Conservation (phyloP, 2,113 vertebrate species). For the Empidonax alnorum region DNA sequence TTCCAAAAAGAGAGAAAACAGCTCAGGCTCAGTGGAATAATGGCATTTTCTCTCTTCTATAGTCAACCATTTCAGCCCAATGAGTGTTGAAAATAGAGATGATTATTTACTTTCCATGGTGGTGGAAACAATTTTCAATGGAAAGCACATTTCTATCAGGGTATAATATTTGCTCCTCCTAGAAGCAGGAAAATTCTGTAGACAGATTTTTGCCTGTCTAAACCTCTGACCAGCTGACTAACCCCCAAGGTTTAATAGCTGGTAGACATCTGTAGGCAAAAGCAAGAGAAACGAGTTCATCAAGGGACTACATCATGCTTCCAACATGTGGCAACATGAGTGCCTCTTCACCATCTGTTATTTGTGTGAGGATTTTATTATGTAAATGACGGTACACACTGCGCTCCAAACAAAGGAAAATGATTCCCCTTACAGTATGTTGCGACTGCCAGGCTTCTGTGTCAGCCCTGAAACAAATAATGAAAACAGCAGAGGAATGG, state of each 20-base stretch:
- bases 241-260: constrained; percentile 70
- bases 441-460: constrained; percentile 70
- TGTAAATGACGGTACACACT: constrained; percentile 78
- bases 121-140: neutral
- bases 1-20: constrained; percentile 25
- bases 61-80: neutral
- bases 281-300: constrained; percentile 74
- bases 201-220: constrained; percentile 62
- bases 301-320: constrained; percentile 70
- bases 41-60: neutral
- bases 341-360: constrained; percentile 81
- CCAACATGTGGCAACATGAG: constrained; percentile 79
- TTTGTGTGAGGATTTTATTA: constrained; percentile 82
- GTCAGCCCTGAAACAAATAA: constrained; percentile 65
- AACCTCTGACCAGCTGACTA: constrained; percentile 63
- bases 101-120: constrained; percentile 24
- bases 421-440: constrained; percentile 64
- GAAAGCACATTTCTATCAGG: neutral
- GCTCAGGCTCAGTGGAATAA: neutral
- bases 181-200: constrained; percentile 39
- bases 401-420: constrained; percentile 77
- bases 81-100: neutral
- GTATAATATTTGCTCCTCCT: constrained; percentile 38
- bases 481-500: neutral
- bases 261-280: constrained; percentile 70